A percentile compares a stretch with the other conserved stretches of the same genome.
These are phyloP conservation scores for Gryon sp. DNA, from an alignment of 1,140 invertebrate species.

Conservation along the genomic window DNA sequence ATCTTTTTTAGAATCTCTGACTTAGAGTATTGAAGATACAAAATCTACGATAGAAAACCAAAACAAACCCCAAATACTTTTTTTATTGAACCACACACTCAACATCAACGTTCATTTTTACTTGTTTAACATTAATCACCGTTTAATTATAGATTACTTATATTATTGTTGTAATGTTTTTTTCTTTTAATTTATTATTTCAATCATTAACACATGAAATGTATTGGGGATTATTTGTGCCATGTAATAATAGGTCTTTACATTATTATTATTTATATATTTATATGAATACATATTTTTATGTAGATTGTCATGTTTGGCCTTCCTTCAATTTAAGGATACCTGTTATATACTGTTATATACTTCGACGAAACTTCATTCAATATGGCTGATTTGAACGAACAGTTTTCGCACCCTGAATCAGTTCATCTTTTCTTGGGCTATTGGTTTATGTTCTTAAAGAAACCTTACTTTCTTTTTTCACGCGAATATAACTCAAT, in stretches of 20 bases:
- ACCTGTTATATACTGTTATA: too few relatives aligned
- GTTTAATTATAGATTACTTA: slow-evolving; percentile 58
- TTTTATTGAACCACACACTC: slow-evolving; percentile 69
- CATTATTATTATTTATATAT: slow-evolving; percentile 42
- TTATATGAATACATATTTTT: slow-evolving; percentile 57
- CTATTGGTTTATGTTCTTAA: too few relatives aligned
- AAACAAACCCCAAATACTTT: slow-evolving; percentile 75
- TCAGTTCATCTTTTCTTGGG: too few relatives aligned
- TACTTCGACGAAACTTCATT: slow-evolving; percentile 33
- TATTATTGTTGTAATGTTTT: slow-evolving; percentile 55
- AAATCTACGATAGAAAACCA: slow-evolving; percentile 80
- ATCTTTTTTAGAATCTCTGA: slow-evolving; percentile 73
- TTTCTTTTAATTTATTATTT: slow-evolving; percentile 19
- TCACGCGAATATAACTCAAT: not conserved
- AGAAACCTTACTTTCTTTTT: too few relatives aligned
- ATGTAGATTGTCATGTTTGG: slow-evolving; percentile 76
- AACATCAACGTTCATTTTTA: slow-evolving; percentile 74
- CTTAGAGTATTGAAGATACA: slow-evolving; percentile 79
- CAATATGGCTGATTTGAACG: slow-evolving; percentile 38
- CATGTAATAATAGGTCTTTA: slow-evolving; percentile 47
- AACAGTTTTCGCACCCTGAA: slow-evolving; percentile 10
- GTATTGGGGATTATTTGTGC: slow-evolving; percentile 43
- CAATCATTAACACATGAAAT: slow-evolving; percentile 50
- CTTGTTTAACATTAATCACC: slow-evolving; percentile 58
- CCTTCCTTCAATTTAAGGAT: slow-evolving; percentile 45